A percentile compares a stretch with the other conserved stretches of the same genome.
Conservation (phyloP, 2,888 invertebrate species). For the Nephrotoma guestfalica region DNA sequence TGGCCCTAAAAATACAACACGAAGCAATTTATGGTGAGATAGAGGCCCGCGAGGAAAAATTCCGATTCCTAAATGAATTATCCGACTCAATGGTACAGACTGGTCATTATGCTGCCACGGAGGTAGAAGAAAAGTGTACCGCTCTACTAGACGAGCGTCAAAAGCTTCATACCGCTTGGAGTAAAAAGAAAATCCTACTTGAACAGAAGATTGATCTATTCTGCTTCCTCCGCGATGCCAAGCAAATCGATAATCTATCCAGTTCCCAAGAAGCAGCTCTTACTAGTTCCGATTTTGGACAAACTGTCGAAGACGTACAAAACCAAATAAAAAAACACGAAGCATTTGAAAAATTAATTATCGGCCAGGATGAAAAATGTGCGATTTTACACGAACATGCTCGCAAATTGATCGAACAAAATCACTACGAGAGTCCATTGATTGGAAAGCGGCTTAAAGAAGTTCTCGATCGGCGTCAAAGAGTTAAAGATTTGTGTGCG, state of each 20-base stretch:
- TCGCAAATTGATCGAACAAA: slow-evolving; percentile 70
- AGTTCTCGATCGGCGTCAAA: slow-evolving; percentile 55
- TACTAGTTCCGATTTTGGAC: slow-evolving; percentile 53
- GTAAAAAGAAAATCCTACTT: slow-evolving; percentile 70
- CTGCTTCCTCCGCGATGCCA: slow-evolving; percentile 87
- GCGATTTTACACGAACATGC: slow-evolving; percentile 69
- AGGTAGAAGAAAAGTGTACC: slow-evolving; percentile 65
- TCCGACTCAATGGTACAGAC: slow-evolving; percentile 74
- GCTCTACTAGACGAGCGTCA: slow-evolving; percentile 66
- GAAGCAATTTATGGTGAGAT: slow-evolving; percentile 71
- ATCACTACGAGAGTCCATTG: slow-evolving; percentile 77
- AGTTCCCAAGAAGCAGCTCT: slow-evolving; percentile 74
- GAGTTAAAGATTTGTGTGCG: slow-evolving; percentile 47
- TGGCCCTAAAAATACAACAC: slow-evolving; percentile 68
- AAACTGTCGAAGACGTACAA: slow-evolving; percentile 79
- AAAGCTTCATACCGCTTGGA: slow-evolving; percentile 72
- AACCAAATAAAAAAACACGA: slow-evolving; percentile 85
- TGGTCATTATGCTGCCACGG: slow-evolving; percentile 65
- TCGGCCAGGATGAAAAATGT: slow-evolving; percentile 75
- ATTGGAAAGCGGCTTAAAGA: slow-evolving; percentile 62
- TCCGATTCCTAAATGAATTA: slow-evolving; percentile 54
- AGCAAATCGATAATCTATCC: slow-evolving; percentile 78
- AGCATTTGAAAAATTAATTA: slow-evolving; percentile 82
- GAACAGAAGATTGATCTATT: slow-evolving; percentile 88
- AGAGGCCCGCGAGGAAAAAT: slow-evolving; percentile 74